Evolutionary conservation across 1,140 invertebrate genomes (phyloP).

Genomic region (Drosophila nikananu): DNA sequence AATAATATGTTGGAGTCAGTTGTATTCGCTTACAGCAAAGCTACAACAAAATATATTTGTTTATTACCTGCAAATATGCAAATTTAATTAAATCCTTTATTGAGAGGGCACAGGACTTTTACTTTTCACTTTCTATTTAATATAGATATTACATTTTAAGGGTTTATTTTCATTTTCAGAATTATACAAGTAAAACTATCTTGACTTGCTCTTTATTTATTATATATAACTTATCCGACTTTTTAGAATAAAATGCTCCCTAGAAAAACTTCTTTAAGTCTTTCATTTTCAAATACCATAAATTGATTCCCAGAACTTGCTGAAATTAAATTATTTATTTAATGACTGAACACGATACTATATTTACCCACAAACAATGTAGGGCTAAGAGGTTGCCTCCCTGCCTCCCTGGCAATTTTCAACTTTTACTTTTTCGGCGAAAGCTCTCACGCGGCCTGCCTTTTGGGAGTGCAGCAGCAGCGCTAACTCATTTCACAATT

Average conservation of each 20-base stretch:
- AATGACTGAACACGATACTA: constrained; percentile 29
- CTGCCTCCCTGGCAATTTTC: constrained; percentile 8
- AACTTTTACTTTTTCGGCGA: constrained; percentile 45
- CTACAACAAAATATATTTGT: constrained; percentile 1
- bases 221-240: too few relatives aligned
- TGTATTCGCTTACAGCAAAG: background rate
- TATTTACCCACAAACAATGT: constrained; percentile 8
- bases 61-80: constrained; percentile 6
- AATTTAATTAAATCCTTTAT: constrained; percentile 1
- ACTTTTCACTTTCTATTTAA: background rate
- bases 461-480: constrained; percentile 22
- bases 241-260: background rate
- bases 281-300: background rate
- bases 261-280: background rate
- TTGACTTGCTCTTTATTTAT: too few relatives aligned
- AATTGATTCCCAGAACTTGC: constrained; percentile 26
- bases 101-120: background rate
- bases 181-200: too few relatives aligned
- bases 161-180: too few relatives aligned
- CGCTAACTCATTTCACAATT: constrained; percentile 78
- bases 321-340: constrained; percentile 33
- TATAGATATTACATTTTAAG: background rate
- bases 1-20: background rate
- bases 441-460: background rate
- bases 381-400: constrained; percentile 4